Conservation (phyloP, 1,140 invertebrate genomes). For the Polyergus mexicanus region DNA sequence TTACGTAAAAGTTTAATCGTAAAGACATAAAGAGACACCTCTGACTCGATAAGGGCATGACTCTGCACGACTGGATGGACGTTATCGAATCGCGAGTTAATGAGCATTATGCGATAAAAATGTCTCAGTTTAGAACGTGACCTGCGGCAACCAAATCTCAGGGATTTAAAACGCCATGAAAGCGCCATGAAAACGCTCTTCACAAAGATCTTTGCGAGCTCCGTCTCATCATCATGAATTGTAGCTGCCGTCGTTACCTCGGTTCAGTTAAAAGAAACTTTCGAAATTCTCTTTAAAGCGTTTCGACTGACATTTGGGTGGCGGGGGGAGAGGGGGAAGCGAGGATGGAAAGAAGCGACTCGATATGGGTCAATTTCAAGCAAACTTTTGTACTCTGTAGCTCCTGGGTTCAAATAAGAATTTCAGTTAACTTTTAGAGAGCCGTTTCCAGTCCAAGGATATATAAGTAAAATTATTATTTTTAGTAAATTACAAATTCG, state of each 20-base stretch:
- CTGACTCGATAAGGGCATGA: conserved; percentile 54
- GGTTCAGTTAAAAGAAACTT: conserved; percentile 52
- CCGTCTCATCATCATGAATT: conserved; percentile 21
- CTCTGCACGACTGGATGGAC: conserved; percentile 59
- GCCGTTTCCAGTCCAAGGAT: not conserved
- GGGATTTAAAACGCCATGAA: conserved; percentile 41
- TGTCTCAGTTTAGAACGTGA: conserved; percentile 37
- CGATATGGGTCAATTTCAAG: conserved; percentile 25
- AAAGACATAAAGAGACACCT: conserved; percentile 46
- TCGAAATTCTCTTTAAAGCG: conserved; percentile 29
- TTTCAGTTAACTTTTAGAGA: conserved; percentile 20
- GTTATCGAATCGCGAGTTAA: conserved; percentile 72
- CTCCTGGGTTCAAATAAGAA: not conserved
- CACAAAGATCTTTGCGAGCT: conserved; percentile 31
- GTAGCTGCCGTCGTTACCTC: conserved; percentile 38
- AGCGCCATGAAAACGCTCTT: conserved; percentile 38
- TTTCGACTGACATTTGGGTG: conserved; percentile 13
- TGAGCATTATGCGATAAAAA: conserved; percentile 71
- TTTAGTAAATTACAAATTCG: not conserved
- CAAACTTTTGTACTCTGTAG: not conserved
- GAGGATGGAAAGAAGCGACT: not conserved
- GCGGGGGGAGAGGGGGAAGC: too few species aligned
- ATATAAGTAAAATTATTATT: not conserved
- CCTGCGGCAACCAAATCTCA: conserved; percentile 42
- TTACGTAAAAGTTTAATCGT: conserved; percentile 70